A percentile compares a stretch with the other conserved stretches of the same genome.
Evolutionary conservation across 2,113 vertebrate species (phyloP).

Genomic region (Heliornis fulica): DNA sequence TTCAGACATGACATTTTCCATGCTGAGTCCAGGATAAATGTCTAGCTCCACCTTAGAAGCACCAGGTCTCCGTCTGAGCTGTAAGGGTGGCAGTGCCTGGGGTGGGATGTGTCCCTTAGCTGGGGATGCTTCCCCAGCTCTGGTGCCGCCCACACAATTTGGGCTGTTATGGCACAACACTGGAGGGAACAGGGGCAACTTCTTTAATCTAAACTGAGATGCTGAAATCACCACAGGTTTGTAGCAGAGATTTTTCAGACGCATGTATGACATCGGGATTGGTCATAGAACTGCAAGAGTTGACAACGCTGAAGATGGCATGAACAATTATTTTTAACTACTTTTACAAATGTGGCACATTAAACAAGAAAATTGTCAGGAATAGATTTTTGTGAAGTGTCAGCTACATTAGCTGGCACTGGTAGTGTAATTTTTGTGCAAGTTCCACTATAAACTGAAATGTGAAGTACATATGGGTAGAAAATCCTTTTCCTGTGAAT

Average conservation of each 20-base stretch:
- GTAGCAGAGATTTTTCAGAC: background rate
- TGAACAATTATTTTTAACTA: slow-evolving; percentile 56
- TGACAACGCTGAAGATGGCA: background rate
- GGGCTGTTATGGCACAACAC: fast-evolving
- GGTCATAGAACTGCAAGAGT: background rate
- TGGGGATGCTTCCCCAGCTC: fast-evolving
- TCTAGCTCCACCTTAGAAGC: background rate
- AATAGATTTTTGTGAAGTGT: slow-evolving; percentile 34
- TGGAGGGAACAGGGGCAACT: background rate
- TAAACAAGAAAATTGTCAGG: slow-evolving; percentile 25
- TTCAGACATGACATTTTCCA: background rate
- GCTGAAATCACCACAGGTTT: background rate
- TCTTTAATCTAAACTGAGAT: background rate
- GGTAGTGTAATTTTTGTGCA: background rate
- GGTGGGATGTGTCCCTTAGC: background rate
- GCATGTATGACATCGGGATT: background rate
- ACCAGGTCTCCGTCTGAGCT: background rate
- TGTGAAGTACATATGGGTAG: background rate
- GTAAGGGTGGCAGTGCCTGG: fast-evolving
- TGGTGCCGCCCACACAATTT: background rate
- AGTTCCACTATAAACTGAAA: background rate
- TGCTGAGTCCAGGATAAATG: background rate
- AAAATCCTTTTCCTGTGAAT: slow-evolving; percentile 56
- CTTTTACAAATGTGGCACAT: slow-evolving; percentile 48
- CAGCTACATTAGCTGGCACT: background rate